Conservation (phyloP, 2,797 vertebrate genomes). For the Cossypha niveicapilla region DNA sequence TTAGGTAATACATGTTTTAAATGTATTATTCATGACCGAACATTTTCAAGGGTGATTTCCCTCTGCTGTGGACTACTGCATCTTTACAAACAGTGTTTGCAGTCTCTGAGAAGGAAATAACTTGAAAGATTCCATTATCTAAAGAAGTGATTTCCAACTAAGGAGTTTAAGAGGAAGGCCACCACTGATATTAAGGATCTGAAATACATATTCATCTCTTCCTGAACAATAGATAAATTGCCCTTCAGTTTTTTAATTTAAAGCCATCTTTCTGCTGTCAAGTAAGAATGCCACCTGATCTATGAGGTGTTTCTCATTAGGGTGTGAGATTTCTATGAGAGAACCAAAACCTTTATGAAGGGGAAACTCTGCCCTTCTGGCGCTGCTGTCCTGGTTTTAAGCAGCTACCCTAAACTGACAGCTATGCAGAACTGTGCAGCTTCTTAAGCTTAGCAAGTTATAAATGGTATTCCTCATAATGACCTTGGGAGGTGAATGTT, state of each 20-base stretch:
- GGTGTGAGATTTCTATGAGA: background rate
- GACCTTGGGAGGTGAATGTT: background rate
- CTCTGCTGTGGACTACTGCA: background rate
- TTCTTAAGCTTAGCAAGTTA: constrained; percentile 25
- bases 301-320: background rate
- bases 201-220: background rate
- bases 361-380: background rate
- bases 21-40: background rate
- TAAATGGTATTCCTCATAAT: background rate
- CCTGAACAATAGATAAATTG: background rate
- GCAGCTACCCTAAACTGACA: background rate
- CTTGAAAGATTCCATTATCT: background rate
- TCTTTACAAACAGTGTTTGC: background rate
- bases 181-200: background rate
- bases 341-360: background rate
- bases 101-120: background rate
- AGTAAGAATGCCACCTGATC: background rate
- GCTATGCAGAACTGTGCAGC: background rate
- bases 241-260: background rate
- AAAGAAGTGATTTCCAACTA: background rate
- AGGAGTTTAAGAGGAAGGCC: background rate
- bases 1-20: background rate
- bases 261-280: background rate
- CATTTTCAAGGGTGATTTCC: background rate
- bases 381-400: background rate